Evolutionary conservation across 1,140 invertebrate genomes (phyloP).

Genomic region (Zaprionus tsacasi): DNA sequence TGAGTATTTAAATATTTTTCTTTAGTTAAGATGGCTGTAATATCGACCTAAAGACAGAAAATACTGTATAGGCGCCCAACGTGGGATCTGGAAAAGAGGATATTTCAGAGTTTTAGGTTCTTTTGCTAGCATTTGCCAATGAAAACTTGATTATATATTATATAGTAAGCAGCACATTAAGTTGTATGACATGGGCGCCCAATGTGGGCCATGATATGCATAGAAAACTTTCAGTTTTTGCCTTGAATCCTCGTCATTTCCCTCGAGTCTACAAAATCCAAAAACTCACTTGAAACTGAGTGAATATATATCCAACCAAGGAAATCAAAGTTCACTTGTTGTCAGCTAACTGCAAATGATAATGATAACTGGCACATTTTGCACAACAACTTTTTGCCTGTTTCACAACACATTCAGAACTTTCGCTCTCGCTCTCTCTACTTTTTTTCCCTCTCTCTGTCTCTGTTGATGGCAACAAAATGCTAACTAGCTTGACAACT

Average conservation of each 20-base stretch:
- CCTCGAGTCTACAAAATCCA: not conserved
- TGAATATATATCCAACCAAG: not conserved
- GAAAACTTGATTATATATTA: too few relatives aligned
- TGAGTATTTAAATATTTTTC: not conserved
- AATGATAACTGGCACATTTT: constrained; percentile 14
- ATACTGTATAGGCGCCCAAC: not conserved
- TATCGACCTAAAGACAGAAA: not conserved
- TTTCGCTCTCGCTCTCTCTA: not conserved
- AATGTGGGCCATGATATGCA: not conserved
- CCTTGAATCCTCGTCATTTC: not conserved
- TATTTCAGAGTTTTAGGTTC: not conserved
- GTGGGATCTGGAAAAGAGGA: not conserved
- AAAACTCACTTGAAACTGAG: not conserved
- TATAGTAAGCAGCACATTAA: too few relatives aligned
- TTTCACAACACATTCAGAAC: constrained; percentile 1
- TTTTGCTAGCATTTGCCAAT: not conserved
- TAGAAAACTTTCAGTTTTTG: not conserved
- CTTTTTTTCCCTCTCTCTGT: not conserved
- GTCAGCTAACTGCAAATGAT: not conserved
- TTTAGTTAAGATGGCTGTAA: not conserved
- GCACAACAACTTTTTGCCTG: constrained; percentile 7
- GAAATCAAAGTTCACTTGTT: constrained; percentile 28
- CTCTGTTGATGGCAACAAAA: constrained; percentile 37
- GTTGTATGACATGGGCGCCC: not conserved
- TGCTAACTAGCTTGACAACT: constrained; percentile 42